These are phyloP conservation scores for Poicephalus meyeri DNA, from an alignment of 2,113 vertebrate genomes.

Conservation along the genomic window DNA sequence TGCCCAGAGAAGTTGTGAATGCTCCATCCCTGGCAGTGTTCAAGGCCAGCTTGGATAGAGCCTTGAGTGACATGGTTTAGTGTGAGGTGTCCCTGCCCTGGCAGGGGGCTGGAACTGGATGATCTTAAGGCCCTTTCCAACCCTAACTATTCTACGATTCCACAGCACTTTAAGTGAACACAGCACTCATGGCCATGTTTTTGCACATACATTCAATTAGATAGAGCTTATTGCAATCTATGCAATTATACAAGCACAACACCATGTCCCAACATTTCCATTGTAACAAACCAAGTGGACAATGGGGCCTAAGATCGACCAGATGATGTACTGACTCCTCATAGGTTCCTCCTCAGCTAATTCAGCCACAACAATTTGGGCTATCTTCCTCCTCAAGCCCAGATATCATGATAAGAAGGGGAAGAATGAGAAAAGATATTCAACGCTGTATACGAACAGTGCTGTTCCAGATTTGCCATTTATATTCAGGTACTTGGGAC, in stretches of 20 bases:
- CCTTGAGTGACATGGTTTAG: neutral
- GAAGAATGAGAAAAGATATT: neutral
- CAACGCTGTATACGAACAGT: rapidly evolving
- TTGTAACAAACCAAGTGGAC: neutral
- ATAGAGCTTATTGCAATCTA: neutral
- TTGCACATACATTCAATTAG: rapidly evolving
- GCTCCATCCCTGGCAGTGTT: neutral
- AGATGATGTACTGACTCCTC: neutral
- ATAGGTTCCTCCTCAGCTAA: neutral
- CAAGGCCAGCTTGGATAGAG: neutral
- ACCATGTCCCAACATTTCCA: neutral
- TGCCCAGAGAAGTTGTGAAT: neutral
- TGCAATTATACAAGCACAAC: rapidly evolving
- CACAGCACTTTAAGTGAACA: neutral
- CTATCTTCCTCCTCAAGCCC: neutral
- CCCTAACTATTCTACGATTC: neutral
- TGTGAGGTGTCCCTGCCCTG: neutral
- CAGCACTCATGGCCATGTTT: neutral
- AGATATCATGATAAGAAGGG: neutral
- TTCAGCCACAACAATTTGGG: neutral
- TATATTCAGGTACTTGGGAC: neutral
- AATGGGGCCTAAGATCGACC: neutral
- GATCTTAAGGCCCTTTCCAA: neutral
- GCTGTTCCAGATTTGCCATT: neutral
- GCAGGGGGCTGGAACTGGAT: neutral